Conservation (phyloP, 2,888 invertebrate species). For the Lobophora halterata region DNA sequence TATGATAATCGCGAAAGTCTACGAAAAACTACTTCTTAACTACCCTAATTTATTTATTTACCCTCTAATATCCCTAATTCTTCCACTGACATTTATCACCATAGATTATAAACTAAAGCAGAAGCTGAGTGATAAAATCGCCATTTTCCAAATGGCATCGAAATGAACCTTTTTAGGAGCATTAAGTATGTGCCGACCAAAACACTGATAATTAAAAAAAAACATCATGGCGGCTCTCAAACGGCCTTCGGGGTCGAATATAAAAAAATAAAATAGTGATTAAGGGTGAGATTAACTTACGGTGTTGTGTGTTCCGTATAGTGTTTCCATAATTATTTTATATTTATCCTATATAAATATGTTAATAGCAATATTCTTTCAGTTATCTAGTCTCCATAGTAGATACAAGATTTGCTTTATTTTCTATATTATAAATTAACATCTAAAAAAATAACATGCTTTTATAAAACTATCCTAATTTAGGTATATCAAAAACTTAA, state of each 20-base stretch:
- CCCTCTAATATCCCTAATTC: conserved; percentile 11
- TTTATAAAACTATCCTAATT: too few relatives aligned
- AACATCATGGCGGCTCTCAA: conserved; percentile 68
- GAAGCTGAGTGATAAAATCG: conserved; percentile 28
- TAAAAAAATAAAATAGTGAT: conserved; percentile 52
- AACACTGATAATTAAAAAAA: conserved; percentile 60
- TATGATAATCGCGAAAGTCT: too few relatives aligned
- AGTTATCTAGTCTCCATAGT: too few relatives aligned
- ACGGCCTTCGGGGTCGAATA: conserved; percentile 42
- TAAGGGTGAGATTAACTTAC: conserved; percentile 1
- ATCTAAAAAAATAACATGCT: too few relatives aligned
- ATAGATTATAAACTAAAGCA: conserved; percentile 17
- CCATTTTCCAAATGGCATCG: conserved; percentile 26
- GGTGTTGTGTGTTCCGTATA: not conserved
- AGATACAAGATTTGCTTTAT: too few relatives aligned
- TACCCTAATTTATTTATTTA: conserved; percentile 14
- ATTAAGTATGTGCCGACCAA: conserved; percentile 25
- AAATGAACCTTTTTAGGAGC: conserved; percentile 24
- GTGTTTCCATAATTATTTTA: too few relatives aligned
- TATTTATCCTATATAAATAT: too few relatives aligned
- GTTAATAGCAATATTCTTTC: too few relatives aligned
- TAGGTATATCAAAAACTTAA: too few relatives aligned
- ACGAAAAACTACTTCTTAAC: too few relatives aligned
- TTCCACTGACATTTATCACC: conserved; percentile 19
- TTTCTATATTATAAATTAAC: too few relatives aligned